These are phyloP conservation scores for Sinocyclocheilus rhinocerous DNA, from an alignment of 2,113 vertebrate genomes.

Conservation along the genomic window DNA sequence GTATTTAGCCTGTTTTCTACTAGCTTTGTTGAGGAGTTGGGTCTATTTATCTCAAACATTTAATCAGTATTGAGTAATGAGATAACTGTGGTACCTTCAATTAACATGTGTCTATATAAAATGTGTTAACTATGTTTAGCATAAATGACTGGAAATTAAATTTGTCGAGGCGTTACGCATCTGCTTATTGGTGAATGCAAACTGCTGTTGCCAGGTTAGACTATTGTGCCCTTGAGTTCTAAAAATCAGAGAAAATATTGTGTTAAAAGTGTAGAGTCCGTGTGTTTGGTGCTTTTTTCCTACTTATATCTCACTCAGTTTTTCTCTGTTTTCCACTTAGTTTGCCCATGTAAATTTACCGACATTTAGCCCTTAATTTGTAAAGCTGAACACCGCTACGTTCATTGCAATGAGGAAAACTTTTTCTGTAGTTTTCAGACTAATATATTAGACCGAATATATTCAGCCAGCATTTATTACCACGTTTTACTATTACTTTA, in stretches of 20 bases:
- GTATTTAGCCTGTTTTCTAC: constrained; percentile 4
- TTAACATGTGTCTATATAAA: constrained; percentile 2
- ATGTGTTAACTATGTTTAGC: background rate
- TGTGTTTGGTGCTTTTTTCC: background rate
- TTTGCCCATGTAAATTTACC: constrained; percentile 42
- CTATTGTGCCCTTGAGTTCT: background rate
- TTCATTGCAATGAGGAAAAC: constrained; percentile 51
- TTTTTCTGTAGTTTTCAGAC: constrained; percentile 61
- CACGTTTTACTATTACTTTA: background rate
- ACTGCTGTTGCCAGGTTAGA: background rate
- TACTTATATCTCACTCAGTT: background rate
- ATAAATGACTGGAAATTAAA: constrained; percentile 24
- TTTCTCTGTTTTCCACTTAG: background rate
- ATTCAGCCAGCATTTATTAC: constrained; percentile 4
- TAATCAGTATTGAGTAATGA: constrained; percentile 26
- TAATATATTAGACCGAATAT: constrained; percentile 50
- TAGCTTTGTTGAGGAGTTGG: background rate
- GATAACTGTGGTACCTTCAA: constrained; percentile 10
- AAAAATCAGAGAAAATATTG: background rate
- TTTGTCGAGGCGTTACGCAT: constrained; percentile 3
- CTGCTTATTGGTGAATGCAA: constrained; percentile 13
- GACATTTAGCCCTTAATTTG: constrained; percentile 24
- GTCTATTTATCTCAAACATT: background rate
- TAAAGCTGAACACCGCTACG: constrained; percentile 43
- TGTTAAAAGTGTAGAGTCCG: background rate